Base-by-base conservation (phyloP, 2,888 invertebrate genomes). In the Crocallis elinguaria region DNA sequence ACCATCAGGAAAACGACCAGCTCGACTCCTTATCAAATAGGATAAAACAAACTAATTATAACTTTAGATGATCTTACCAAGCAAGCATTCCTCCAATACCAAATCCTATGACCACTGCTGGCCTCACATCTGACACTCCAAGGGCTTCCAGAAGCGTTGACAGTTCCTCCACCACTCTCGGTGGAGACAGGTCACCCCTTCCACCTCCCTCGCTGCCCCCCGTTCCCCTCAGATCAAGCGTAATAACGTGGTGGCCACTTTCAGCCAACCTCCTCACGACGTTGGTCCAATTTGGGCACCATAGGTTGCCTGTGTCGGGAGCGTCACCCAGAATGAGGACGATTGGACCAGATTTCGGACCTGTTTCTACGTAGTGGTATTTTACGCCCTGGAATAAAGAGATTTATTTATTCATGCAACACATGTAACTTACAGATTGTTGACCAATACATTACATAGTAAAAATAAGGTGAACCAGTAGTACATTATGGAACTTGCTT, bases 281-380 rank as follows among this genome's bases (percentile, higher is more conserved):
- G 3, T 71, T 73, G 1, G 78, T 70, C 90, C 89, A 90, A 30
- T 73, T 83, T 0, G 85, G 80, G 1, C 82, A 78, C 84, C 87
- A 87, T 0, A 87, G 63, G 27, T 82, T 79, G 0, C 78, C 79
- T 0, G 77, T 72, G 29, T 89, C 87, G 5, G 90, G 91, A 0
- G 91, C 88, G 51, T 91, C 85, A 9, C 88, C 86, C 1, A 91
- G 72, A n/a, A 90, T 79, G 1, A 91, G 67, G 0, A 88, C 77
- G 23, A 78, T 62, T 48, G 77, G 76, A 0, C 88, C 88, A 9
- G 72, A 67, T 60, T 79, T 84, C 0, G 86, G 84, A 0, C 91
- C 91, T 1, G 85, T 85, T 71, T 89, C 87, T 12, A 90, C 87
- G 66, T 91, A 91, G 62, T 91, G 91, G 62, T 91, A 91, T 78